Base-by-base conservation (phyloP, 2,113 vertebrate genomes). In the Haemorhous mexicanus region DNA sequence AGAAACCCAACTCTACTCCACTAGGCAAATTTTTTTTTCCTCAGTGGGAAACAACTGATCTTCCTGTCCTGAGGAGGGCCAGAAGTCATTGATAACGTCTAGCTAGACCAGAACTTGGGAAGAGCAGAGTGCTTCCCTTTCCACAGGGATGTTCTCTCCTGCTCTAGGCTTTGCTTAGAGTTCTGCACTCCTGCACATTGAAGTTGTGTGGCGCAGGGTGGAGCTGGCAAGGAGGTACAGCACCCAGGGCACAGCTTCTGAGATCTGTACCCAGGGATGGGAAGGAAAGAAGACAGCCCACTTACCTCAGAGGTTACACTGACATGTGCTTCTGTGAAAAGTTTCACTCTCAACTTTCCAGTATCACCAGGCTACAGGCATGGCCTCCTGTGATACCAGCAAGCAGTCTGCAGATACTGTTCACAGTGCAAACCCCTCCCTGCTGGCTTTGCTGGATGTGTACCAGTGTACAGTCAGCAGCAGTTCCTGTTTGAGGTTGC, bases 261-360 rank as follows among this genome's bases (percentile, higher is more conserved):
- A 90, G 86, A 70, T 84, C 67, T 90, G 93, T 96, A 49, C 93
- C 85, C 86, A n/a, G 95, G 89, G 62, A 90, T 90, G 96, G 96
- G 96, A 92, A 96, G 95, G 93, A 94, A 94, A 77, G 92, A 95
- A 89, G 93, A 76, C 89, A 94, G 92, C 89, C 89, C 95, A 93
- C 89, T 91, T 96, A 93, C 95, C 94, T 96, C 95, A 94, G 95
- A 96, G 97, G 97, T 96, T 95, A 92, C 96, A 95, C 94, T 90
- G 96, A 91, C 93, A 95, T 62, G 95, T 97, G 97, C 96, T 96
- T 97, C 93, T 32, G 83, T 96, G 97, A 88, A 96, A 97, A 93
- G 90, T 90, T 92, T 92, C 94, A 93, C 87, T 96, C 89, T 90
- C 96, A 96, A 95, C 94, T 97, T 97, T 85, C 90, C 96, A 95